Conservation (phyloP, 2,797 vertebrate genomes). For the Semaprochilodus insignis region DNA sequence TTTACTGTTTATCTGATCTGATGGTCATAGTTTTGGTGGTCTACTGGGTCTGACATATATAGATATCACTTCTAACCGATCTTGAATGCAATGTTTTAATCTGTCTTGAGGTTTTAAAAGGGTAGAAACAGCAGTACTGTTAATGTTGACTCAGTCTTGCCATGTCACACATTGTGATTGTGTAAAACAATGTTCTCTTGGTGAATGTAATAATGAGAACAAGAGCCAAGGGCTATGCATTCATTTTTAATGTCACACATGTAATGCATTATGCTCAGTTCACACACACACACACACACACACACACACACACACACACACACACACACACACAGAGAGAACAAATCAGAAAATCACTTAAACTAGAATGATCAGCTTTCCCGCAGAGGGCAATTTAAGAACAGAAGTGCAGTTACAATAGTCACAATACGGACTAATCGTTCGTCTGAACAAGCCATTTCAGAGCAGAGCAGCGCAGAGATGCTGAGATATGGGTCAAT, state of each 20-base stretch:
- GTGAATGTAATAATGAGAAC: slow-evolving; percentile 72
- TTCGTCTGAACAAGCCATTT: slow-evolving; percentile 70
- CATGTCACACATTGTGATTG: slow-evolving; percentile 64
- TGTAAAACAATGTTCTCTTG: slow-evolving; percentile 64
- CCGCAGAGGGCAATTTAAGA: slow-evolving; percentile 34
- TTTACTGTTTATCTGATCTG: too few relatives aligned
- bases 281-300: slow-evolving; percentile 47
- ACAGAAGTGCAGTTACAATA: slow-evolving; percentile 32
- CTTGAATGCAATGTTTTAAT: background rate
- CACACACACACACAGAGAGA: slow-evolving; percentile 50
- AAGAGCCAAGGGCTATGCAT: slow-evolving; percentile 71
- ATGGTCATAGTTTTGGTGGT: too few relatives aligned
- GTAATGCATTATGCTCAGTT: slow-evolving; percentile 70
- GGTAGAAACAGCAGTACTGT: background rate
- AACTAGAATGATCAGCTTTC: slow-evolving; percentile 17
- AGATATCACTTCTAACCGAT: background rate
- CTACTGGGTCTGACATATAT: too few relatives aligned
- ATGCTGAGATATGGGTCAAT: slow-evolving; percentile 73
- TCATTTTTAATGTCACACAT: slow-evolving; percentile 75
- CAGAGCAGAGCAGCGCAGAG: slow-evolving; percentile 67
- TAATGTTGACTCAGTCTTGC: slow-evolving; percentile 53
- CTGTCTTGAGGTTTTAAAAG: background rate
- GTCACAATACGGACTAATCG: slow-evolving; percentile 70
- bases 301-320: slow-evolving; percentile 47
- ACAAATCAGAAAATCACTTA: slow-evolving; percentile 46